Base-by-base conservation (phyloP, 2,888 invertebrate genomes). In the Hecatera dysodea region DNA sequence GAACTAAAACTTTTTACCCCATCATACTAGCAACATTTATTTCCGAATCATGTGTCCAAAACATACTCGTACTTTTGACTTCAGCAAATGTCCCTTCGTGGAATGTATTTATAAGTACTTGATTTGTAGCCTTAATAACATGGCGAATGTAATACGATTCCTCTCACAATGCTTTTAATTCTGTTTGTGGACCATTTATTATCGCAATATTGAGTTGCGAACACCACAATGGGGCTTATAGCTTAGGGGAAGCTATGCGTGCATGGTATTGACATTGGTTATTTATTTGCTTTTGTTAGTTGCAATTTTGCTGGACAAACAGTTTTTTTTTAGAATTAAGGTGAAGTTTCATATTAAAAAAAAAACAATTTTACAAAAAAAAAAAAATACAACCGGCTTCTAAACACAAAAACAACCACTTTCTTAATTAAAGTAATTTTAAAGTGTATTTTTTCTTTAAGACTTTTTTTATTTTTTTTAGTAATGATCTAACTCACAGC, bases 61-160 rank as follows among this genome's bases (percentile, higher is more conserved):
- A 69, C n/a, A n/a, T 67, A 59, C 24, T n/a, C n/a, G n/a, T n/a
- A 59, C 52, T 77, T 66, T 65, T 74, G 57, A 48, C 65, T 42
- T 73, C 67, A 64, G 53, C 62, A 65, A 65, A 39, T 76, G 65
- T 76, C 82, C 80, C 73, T 72, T 67, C 65, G 71, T 69, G 78
- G 79, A 75, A 81, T 71, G 66, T 80, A 75, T 83, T 78, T 85
- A 87, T 85, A 88, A 88, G 82, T 86, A 81, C 82, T 90, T 91
- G 91, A 91, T 91, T 91, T 91, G 90, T 91, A 84, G 89, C 89
- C 82, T 81, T 85, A 88, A 89, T 89, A 89, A 84, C 79, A 72
- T 64, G 81, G 85, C 82, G 70, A 82, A 68, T 80, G 83, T 85
- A 83, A 86, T 86, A 83, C 76, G 86, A 86, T 81, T 80, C 83